Evolutionary conservation across 1,140 invertebrate genomes (phyloP), one percentile per base, ranked within the genome.

Genomic region (Sycobia sp.): DNA sequence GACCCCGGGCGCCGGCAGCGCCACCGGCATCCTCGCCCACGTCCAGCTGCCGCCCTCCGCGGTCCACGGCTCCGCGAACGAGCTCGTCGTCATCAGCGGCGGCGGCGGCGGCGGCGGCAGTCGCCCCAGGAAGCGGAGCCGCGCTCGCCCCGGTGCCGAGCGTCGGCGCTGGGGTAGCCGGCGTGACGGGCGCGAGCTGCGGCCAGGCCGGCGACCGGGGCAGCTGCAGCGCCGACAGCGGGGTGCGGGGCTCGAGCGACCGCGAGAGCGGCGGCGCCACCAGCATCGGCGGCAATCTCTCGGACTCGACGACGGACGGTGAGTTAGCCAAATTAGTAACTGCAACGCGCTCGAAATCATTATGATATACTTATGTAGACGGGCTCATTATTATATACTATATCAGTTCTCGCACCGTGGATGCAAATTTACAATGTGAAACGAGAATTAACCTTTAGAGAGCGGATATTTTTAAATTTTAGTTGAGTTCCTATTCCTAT

Each of bases 161-260:
- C 50, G 65, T 69, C 47, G 67, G 74, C 43, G 68, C 66, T n/a
- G n/a, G n/a, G n/a, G n/a, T n/a, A n/a, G n/a, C n/a, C n/a, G n/a
- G n/a, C n/a, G n/a, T n/a, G 18, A 60, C 60, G 14, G 62, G 73
- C 67, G 66, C 70, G n/a, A n/a, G n/a, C n/a, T n/a, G n/a, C n/a
- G 78, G 79, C 1, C 79, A 80, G 56, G 79, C 89, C 3, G 90
- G 90, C 1, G 91, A 93, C 74, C 81, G 91, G 39, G 91, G 91
- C 55, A 93, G 91, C 71, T 93, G 91, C 77, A 92, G 90, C 70
- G 92, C 91, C n/a, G 92, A 94, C 76, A 92, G 90, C 18, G 92
- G 91, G 18, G 90, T 92, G 1, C 84, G 91, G 67, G 89, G 91
- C 50, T 92, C 89, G 74, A 93, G 91, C 69, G 91, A 94, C 73